phyloP scores from a whole-genome alignment of 2,113 vertebrate genomes.

The Lampris megalopsis region DNA sequence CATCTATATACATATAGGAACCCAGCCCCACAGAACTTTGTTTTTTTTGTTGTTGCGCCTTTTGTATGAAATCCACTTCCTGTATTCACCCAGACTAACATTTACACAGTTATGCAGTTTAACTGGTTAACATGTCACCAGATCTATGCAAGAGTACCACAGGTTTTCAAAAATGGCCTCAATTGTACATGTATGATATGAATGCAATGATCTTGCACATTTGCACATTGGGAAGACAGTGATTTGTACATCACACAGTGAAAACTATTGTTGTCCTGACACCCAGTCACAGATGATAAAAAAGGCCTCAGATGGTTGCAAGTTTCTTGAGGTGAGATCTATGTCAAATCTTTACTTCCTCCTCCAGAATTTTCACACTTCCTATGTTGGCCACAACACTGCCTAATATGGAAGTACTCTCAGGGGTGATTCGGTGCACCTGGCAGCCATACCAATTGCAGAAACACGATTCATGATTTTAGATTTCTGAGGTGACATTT shows the following conservation, averaged over 20 bases:
- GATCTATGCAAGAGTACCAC: no score
- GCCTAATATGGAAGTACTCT: slow-evolving; percentile 50
- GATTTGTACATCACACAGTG: background rate
- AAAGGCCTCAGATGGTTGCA: background rate
- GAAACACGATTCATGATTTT: background rate
- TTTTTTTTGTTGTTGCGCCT: no score
- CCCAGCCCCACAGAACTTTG: no score
- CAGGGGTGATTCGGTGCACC: background rate
- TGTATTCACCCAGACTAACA: no score
- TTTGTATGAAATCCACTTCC: no score
- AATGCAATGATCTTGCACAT: background rate
- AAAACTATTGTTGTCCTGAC: background rate
- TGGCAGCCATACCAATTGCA: background rate
- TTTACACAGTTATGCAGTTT: no score
- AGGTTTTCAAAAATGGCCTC: background rate
- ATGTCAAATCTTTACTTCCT: slow-evolving; percentile 64
- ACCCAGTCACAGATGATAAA: background rate
- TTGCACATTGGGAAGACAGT: background rate
- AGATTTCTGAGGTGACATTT: background rate
- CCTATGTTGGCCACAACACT: slow-evolving; percentile 43
- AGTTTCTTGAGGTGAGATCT: slow-evolving; percentile 9
- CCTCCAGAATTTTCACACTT: slow-evolving; percentile 41
- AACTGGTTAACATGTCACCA: no score
- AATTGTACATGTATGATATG: background rate
- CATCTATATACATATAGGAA: no score